A percentile compares a stretch with the other conserved stretches of the same genome.
These are phyloP conservation scores for Romanogobio albipinnatus DNA, from an alignment of 2,113 vertebrate genomes.

Conservation along the genomic window DNA sequence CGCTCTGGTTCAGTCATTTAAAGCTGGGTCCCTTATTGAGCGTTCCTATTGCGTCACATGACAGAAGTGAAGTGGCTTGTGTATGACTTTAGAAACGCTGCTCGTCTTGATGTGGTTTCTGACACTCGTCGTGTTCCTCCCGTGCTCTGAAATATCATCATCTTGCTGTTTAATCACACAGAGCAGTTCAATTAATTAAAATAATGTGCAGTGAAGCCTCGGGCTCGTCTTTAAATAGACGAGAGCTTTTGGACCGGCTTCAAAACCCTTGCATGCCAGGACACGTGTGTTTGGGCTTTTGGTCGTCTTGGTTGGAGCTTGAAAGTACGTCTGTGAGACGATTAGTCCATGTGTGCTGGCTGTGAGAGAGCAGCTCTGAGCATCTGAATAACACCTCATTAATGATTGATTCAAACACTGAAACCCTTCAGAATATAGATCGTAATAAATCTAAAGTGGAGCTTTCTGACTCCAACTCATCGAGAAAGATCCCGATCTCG, in stretches of 20 bases:
- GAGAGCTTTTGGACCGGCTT: slow-evolving; percentile 58
- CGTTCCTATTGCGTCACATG: background rate
- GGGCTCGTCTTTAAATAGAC: slow-evolving; percentile 44
- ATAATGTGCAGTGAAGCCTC: slow-evolving; percentile 5
- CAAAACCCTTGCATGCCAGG: slow-evolving; percentile 54
- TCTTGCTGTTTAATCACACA: slow-evolving; percentile 49
- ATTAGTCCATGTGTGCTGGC: background rate
- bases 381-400: too few relatives aligned
- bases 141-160: background rate
- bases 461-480: too few relatives aligned
- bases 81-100: background rate
- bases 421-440: too few relatives aligned
- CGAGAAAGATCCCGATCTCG: too few relatives aligned
- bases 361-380: background rate
- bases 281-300: background rate
- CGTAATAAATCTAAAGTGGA: too few relatives aligned
- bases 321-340: background rate
- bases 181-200: slow-evolving; percentile 46
- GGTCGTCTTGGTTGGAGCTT: background rate
- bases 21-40: too few relatives aligned
- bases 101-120: background rate
- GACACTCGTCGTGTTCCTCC: background rate
- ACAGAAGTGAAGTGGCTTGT: background rate
- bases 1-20: too few relatives aligned
- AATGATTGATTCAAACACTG: too few relatives aligned